Base-by-base conservation (phyloP, 1,140 invertebrate genomes). In the Ceratina calcarata region DNA sequence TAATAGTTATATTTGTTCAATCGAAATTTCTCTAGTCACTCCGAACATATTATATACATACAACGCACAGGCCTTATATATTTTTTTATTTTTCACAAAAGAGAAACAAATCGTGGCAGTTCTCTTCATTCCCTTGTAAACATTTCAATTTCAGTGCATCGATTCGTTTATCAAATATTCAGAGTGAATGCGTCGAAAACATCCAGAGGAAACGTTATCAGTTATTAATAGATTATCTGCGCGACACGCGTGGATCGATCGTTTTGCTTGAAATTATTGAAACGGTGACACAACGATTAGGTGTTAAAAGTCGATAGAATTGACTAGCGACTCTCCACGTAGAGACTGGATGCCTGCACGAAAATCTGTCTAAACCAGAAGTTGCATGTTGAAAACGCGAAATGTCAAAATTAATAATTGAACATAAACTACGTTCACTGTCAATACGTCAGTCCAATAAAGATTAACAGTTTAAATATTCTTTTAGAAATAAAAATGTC, bases 1-100 rank as follows among this genome's bases (percentile, higher is more conserved):
- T 37, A 37, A 37, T 37, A 37, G 32, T 37, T 37, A 37, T 37
- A 37, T 37, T 37, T 37, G 32, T 37, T 37, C 32, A 37, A 37
- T 71, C 16, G 1, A 58, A 62, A 80, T 53, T 72, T 68, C 58
- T 71, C 81, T 18, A n/a, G n/a, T 45, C 57, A 24, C 53, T 24
- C 3, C 67, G 27, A 64, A 67, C 68, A 84, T 76, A 81, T 55
- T 81, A 84, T 84, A 77, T 66, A 81, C 51, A 77, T 66, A 81
- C 51, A 69, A 27, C 55, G 69, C 77, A 65, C 37, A 58, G 45
- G 49, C 32, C 32, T 37, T 37, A 10, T 22, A 12, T 69, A 16
- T 32, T 18, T 51, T 51, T 22, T 27, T 70, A 60, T 12, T 55
- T 18, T 15, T 24, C 16, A 78, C 32, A 37, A 37, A 37, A 37